Conservation (phyloP, 2,113 vertebrate genomes). For the Oxyura jamaicensis region DNA sequence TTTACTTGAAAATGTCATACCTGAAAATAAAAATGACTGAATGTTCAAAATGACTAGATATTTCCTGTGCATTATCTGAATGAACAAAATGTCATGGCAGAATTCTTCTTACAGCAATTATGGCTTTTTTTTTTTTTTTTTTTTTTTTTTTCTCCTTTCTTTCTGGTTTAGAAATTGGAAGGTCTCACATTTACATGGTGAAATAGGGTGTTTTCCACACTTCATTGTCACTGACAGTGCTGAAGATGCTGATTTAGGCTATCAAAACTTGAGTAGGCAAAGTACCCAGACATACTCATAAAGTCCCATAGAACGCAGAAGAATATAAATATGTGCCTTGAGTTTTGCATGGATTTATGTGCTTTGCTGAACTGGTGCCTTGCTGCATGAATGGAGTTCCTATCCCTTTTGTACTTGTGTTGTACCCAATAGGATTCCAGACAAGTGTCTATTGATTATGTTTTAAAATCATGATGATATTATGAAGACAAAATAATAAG, state of each 20-base stretch:
- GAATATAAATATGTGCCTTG: background rate
- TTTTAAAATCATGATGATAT: constrained; percentile 24
- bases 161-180: background rate
- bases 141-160: background rate
- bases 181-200: rapidly evolving
- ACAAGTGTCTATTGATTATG: background rate
- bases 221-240: background rate
- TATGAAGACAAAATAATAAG: constrained; percentile 4
- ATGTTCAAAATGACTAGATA: background rate
- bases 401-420: background rate
- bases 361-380: background rate
- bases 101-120: background rate
- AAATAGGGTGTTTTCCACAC: background rate
- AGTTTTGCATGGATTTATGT: background rate
- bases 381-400: background rate
- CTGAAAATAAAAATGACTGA: background rate
- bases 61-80: background rate
- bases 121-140: background rate
- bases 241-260: background rate
- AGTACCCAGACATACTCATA: background rate
- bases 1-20: background rate
- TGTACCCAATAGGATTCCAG: background rate
- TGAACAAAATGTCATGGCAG: background rate
- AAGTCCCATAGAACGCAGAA: background rate
- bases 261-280: background rate